Conservation (phyloP, 1,140 invertebrate species). For the Neotoxoptera formosana region DNA sequence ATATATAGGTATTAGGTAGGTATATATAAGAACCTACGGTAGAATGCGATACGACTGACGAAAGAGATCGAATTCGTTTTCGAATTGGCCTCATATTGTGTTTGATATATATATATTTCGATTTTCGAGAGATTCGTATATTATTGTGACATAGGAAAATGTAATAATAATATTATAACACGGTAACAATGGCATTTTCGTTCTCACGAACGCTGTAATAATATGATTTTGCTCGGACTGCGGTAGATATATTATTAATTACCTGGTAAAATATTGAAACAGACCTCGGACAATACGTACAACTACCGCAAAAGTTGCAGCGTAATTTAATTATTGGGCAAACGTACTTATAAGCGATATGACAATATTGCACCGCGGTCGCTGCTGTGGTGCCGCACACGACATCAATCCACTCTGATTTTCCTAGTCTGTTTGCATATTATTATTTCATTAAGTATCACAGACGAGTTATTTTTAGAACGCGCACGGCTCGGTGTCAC, state of each 20-base stretch:
- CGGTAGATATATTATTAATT: background rate
- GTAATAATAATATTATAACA: background rate
- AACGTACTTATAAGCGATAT: background rate
- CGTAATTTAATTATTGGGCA: background rate
- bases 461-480: background rate
- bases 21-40: background rate
- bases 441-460: conserved; percentile 13
- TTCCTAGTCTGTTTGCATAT: background rate
- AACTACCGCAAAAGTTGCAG: background rate
- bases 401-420: background rate
- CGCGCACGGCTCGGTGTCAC: background rate
- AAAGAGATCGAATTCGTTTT: conserved; percentile 26
- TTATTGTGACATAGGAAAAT: background rate
- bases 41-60: background rate
- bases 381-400: background rate
- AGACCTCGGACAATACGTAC: background rate
- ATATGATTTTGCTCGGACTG: background rate
- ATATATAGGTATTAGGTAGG: background rate
- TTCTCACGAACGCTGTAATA: background rate
- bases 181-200: background rate
- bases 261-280: background rate
- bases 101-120: background rate
- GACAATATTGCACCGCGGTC: background rate
- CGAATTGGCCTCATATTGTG: background rate
- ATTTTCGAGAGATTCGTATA: background rate